Evolutionary conservation across 2,113 vertebrate species (phyloP), one percentile per base, ranked within the genome.

Genomic region (Dipodomys spectabilis): DNA sequence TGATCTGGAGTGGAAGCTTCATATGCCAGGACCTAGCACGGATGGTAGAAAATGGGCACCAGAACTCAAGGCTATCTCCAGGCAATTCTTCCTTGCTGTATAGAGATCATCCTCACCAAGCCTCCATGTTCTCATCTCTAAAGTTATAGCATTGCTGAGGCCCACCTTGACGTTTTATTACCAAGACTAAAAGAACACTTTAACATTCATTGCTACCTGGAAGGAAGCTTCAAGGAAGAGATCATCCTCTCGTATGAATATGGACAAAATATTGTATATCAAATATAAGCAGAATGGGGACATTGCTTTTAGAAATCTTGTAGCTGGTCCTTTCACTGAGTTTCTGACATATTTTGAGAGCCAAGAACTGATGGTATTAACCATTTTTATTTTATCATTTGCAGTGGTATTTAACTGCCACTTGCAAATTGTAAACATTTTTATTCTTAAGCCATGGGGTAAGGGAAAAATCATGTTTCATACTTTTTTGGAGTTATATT

Each of bases 291-390:
- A 62, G 28, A 67, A 39, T 0, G 7, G 30, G 6, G 9, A 6
- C 3, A 13, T 5, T 12, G 2, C 27, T 32, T 23, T 44, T 44
- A 77, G 30, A 77, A 81, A 73, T 73, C 68, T 35, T 32, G 18
- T 4, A 64, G 13, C 45, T 73, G 68, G 30, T 13, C 39, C 75
- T 88, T 45, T 45, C 32, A 6, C 0, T 86, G 64, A 67, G 15
- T 74, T 82, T 57, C 62, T 39, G 71, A 86, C 45, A 2, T 60
- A 32, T 71, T 95, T 74, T 85, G 65, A 93, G 74, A 93, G 81
- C 5, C 7, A 20, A 81, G 28, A 25, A 11, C 32, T 25, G 68
- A 67, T 65, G 35, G 44, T 72, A 64, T 69, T 75, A 79, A 82
- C 28, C 79, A 68, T n/a, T 49, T 74, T 68, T 67, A 79, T 71